A percentile compares a stretch with the other conserved stretches of the same genome.
phyloP scores from a whole-genome alignment of 2,888 invertebrate species.

The Petrolisthes manimaculis region DNA sequence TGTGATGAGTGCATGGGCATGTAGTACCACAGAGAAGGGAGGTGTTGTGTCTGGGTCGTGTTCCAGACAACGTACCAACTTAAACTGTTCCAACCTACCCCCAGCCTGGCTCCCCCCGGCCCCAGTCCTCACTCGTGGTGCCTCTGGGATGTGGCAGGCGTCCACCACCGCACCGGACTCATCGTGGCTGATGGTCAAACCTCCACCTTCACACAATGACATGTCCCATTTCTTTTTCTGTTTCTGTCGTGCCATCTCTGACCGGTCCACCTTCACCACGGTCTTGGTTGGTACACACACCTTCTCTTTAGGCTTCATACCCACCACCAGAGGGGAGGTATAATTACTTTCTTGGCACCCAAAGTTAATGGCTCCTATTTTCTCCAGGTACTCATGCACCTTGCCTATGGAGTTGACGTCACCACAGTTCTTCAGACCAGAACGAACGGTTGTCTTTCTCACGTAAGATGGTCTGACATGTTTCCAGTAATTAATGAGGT shows the following conservation, averaged over 20 bases:
- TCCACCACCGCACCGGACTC: constrained; percentile 75
- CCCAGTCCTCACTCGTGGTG: constrained; percentile 66
- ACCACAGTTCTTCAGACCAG: constrained; percentile 76
- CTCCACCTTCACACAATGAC: constrained; percentile 73
- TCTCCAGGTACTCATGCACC: constrained; percentile 76
- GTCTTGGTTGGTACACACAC: constrained; percentile 34
- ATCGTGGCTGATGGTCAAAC: constrained; percentile 78
- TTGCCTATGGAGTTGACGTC: constrained; percentile 77
- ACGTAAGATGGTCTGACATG: constrained; percentile 74
- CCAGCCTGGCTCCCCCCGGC: constrained; percentile 34
- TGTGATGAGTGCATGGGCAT: constrained; percentile 76
- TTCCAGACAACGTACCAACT: constrained; percentile 76
- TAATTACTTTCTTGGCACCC: constrained; percentile 70
- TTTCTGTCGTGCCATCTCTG: constrained; percentile 55
- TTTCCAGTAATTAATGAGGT: constrained; percentile 75
- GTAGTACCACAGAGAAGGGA: constrained; percentile 76
- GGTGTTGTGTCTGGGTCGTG: constrained; percentile 77
- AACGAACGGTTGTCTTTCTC: constrained; percentile 75
- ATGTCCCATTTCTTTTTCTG: constrained; percentile 57
- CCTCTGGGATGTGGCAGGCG: constrained; percentile 71
- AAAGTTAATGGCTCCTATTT: constrained; percentile 77
- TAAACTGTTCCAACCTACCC: constrained; percentile 69
- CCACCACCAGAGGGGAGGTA: constrained; percentile 38
- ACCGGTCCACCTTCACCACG: constrained; percentile 43
- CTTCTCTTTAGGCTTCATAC: constrained; percentile 44